Evolutionary conservation across 2,113 vertebrate species (phyloP).

Genomic region (Aegotheles bennettii): DNA sequence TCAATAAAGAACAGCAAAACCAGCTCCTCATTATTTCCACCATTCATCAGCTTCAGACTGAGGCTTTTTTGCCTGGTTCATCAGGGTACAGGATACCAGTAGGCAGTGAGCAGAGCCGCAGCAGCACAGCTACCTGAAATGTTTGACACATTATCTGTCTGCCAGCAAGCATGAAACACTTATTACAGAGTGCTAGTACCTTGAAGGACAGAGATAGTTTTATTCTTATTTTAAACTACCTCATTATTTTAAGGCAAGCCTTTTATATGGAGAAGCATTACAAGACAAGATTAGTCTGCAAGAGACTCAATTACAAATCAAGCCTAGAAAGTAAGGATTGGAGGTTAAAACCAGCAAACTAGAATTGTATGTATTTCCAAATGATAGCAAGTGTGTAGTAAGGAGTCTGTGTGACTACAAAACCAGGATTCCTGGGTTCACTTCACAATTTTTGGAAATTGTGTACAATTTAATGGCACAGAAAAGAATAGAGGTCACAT

Average conservation of each 20-base stretch:
- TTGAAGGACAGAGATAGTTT: neutral
- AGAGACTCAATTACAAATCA: neutral
- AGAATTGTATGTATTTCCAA: neutral
- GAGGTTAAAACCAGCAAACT: neutral
- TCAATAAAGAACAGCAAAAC: neutral
- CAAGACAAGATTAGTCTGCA: neutral
- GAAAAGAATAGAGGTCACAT: neutral
- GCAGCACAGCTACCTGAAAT: neutral
- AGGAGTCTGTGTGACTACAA: neutral
- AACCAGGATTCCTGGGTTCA: neutral
- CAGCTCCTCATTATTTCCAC: neutral
- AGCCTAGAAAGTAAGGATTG: neutral
- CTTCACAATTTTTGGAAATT: neutral
- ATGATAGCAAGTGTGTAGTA: neutral
- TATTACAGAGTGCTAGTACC: neutral
- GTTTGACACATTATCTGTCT: neutral
- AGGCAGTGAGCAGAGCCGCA: neutral
- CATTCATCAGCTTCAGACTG: neutral
- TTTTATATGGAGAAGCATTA: neutral
- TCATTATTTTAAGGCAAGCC: neutral
- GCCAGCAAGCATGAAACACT: neutral
- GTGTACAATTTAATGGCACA: neutral
- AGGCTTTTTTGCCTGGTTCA: neutral
- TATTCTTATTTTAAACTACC: neutral
- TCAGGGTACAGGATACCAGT: neutral